These are phyloP conservation scores for Axinella damicornis DNA, from an alignment of 37 sponge, comb jelly and placozoan genomes.

Conservation along the genomic window DNA sequence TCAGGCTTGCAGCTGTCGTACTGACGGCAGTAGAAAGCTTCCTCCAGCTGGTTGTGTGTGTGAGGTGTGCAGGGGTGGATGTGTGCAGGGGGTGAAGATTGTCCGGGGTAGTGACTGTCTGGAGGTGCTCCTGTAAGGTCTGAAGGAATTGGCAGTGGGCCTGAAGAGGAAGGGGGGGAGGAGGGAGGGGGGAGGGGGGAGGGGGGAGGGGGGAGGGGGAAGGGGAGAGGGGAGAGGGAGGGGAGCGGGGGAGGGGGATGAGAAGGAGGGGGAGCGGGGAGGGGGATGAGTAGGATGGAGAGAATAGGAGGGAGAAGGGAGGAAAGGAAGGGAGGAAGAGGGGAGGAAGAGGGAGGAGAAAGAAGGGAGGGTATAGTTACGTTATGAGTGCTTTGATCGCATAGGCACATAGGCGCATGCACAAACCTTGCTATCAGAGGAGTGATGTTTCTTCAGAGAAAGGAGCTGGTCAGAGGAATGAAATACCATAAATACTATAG, in stretches of 20 bases:
- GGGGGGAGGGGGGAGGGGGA: not conserved
- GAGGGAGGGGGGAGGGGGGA: not conserved
- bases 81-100: not conserved
- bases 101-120: not conserved
- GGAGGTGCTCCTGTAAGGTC: not conserved
- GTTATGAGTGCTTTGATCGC: too few relatives aligned
- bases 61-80: not conserved
- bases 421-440: not conserved
- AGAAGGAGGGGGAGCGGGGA: not conserved
- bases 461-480: not conserved
- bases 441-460: not conserved
- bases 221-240: not conserved
- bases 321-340: not conserved
- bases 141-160: constrained; percentile 11
- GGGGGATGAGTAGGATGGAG: not conserved
- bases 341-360: constrained; percentile 9
- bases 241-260: not conserved
- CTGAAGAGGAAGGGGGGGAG: not conserved
- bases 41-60: not conserved
- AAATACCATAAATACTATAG: not conserved
- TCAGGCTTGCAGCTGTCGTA: not conserved
- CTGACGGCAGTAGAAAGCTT: not conserved
- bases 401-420: not conserved
- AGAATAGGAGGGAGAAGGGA: not conserved
- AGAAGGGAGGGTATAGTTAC: not conserved